Conservation (phyloP, 2,888 invertebrate genomes). For the Yponomeuta cagnagella region DNA sequence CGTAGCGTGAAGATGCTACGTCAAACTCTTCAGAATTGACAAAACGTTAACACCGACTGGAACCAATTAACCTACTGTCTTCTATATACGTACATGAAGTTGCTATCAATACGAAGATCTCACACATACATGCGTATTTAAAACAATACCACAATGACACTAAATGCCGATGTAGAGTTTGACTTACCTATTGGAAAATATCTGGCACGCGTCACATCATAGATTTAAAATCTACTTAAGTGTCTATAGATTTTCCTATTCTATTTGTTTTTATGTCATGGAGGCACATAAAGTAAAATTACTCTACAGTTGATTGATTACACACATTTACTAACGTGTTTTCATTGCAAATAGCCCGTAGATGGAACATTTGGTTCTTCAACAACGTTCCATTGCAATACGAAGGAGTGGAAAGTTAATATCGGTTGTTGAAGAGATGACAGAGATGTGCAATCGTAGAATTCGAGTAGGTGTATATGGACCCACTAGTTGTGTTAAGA, state of each 20-base stretch:
- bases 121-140: background rate
- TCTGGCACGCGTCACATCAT: too few species aligned
- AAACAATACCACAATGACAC: background rate
- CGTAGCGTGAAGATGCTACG: background rate
- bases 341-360: too few species aligned
- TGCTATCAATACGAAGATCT: background rate
- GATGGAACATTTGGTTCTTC: too few species aligned
- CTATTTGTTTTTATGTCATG: background rate
- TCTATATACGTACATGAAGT: background rate
- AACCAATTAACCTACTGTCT: background rate
- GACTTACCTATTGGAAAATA: background rate
- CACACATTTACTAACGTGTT: too few species aligned
- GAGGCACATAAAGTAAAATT: too few species aligned
- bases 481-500: too few species aligned
- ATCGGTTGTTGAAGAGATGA: too few species aligned
- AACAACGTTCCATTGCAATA: too few species aligned
- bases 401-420: too few species aligned
- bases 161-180: background rate
- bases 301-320: too few species aligned
- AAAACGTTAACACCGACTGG: background rate
- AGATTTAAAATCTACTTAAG: background rate
- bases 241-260: background rate
- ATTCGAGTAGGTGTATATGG: too few species aligned
- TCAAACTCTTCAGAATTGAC: background rate
- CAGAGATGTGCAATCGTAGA: too few species aligned